A percentile compares a stretch with the other conserved stretches of the same genome.
Evolutionary conservation across 2,797 vertebrate species (phyloP).

Genomic region (Thaleichthys pacificus): DNA sequence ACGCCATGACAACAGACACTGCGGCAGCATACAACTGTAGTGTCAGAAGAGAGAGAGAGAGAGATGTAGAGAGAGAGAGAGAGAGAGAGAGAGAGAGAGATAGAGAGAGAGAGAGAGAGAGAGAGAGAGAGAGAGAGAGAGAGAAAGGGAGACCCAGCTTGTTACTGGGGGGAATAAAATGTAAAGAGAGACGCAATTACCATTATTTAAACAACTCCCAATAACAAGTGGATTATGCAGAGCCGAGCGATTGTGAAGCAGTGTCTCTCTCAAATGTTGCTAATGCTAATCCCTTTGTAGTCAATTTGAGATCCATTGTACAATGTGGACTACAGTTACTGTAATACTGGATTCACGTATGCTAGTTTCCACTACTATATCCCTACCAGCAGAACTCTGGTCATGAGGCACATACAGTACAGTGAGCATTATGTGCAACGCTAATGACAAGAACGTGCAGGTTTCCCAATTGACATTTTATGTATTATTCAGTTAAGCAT

Average conservation of each 20-base stretch:
- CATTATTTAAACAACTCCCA: conserved; percentile 77
- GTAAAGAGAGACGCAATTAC: conserved; percentile 79
- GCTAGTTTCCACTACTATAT: background rate
- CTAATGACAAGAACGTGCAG: conserved; percentile 49
- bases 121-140: too few species aligned
- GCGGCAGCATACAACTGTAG: conserved; percentile 70
- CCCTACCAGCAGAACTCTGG: background rate
- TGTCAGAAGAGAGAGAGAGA: conserved; percentile 55
- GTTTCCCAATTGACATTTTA: conserved; percentile 54
- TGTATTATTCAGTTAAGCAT: conserved; percentile 62
- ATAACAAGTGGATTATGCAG: conserved; percentile 74
- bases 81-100: too few species aligned
- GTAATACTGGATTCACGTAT: background rate
- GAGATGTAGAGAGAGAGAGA: too few species aligned
- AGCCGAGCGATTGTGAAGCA: conserved; percentile 59
- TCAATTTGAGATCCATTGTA: conserved; percentile 44
- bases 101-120: too few species aligned
- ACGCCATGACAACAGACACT: conserved; percentile 82
- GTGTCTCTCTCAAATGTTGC: conserved; percentile 56
- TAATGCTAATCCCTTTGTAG: conserved; percentile 54
- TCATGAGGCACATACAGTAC: conserved; percentile 40
- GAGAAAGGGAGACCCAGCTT: conserved; percentile 50
- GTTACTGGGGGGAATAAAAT: conserved; percentile 76
- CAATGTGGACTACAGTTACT: background rate
- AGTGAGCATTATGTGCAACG: conserved; percentile 41